A percentile compares a stretch with the other conserved stretches of the same genome.
These are phyloP conservation scores for Melanotaenia trifasciata DNA, from an alignment of 2,797 vertebrate genomes.

Conservation along the genomic window DNA sequence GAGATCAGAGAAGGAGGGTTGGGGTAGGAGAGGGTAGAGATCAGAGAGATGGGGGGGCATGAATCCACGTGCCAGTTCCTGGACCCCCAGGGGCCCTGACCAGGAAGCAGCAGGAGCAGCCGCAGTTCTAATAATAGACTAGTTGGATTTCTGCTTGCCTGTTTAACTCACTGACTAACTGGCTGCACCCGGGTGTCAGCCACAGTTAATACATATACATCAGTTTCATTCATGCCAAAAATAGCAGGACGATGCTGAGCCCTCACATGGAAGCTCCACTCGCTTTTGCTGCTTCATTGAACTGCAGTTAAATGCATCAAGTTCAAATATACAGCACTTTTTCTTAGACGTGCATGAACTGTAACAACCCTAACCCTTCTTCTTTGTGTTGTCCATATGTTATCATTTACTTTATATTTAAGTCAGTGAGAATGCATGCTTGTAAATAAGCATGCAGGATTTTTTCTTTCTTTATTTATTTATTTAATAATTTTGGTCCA, in stretches of 20 bases:
- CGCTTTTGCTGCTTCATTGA: neutral
- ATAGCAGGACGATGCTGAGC: conserved; percentile 5
- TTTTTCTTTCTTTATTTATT: no score
- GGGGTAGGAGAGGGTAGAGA: conserved; percentile 26
- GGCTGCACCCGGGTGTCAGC: conserved; percentile 33
- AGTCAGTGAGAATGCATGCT: neutral
- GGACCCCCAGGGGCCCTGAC: conserved; percentile 40
- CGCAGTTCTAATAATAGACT: conserved; percentile 68
- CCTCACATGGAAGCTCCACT: neutral
- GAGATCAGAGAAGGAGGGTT: conserved; percentile 15
- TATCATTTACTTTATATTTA: neutral
- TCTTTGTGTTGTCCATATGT: neutral
- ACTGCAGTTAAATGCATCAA: conserved; percentile 1
- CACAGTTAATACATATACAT: conserved; percentile 29
- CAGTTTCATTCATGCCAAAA: conserved; percentile 19
- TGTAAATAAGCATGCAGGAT: conserved; percentile 2
- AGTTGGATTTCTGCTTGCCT: conserved; percentile 42
- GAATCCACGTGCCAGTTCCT: conserved; percentile 62
- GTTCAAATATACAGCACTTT: neutral
- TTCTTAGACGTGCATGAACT: no score
- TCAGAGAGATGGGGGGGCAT: conserved; percentile 41
- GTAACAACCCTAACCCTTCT: neutral
- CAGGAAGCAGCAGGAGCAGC: conserved; percentile 41
- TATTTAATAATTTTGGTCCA: neutral
- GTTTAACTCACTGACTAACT: conserved; percentile 42